Conservation (phyloP, 2,888 invertebrate species). For the Adineta ricciae region DNA sequence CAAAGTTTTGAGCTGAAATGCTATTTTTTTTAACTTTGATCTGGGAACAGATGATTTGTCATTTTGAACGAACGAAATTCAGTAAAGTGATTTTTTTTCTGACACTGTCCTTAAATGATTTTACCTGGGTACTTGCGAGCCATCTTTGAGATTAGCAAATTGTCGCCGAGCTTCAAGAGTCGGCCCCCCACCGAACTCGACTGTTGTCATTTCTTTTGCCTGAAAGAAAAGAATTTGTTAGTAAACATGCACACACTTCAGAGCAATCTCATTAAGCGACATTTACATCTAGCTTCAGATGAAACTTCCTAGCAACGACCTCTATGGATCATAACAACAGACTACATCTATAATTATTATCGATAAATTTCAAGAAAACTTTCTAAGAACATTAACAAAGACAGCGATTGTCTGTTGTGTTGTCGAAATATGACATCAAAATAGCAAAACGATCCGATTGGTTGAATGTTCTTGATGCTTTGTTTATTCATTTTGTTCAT, state of each 20-base stretch:
- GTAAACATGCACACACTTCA: background rate
- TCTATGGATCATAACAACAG: background rate
- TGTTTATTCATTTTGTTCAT: background rate
- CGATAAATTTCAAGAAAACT: background rate
- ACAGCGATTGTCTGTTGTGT: background rate
- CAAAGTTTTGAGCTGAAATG: too few species aligned
- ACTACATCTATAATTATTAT: background rate
- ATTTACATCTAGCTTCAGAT: background rate
- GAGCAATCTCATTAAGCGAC: background rate
- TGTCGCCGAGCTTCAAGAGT: slow-evolving; percentile 43
- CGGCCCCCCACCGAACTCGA: slow-evolving; percentile 46
- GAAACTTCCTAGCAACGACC: background rate
- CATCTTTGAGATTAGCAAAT: slow-evolving; percentile 46
- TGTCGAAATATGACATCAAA: background rate
- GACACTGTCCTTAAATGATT: too few species aligned
- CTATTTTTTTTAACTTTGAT: background rate
- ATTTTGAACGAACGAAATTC: too few species aligned
- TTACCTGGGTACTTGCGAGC: slow-evolving; percentile 49
- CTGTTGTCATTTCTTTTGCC: slow-evolving; percentile 41
- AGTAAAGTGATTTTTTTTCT: too few species aligned
- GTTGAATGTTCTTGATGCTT: background rate
- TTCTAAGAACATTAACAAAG: background rate
- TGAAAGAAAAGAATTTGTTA: background rate
- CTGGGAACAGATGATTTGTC: background rate
- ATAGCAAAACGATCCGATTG: background rate